Base-by-base conservation (phyloP, 2,888 invertebrate species). In the Scaptodrosophila latifasciaeformis region DNA sequence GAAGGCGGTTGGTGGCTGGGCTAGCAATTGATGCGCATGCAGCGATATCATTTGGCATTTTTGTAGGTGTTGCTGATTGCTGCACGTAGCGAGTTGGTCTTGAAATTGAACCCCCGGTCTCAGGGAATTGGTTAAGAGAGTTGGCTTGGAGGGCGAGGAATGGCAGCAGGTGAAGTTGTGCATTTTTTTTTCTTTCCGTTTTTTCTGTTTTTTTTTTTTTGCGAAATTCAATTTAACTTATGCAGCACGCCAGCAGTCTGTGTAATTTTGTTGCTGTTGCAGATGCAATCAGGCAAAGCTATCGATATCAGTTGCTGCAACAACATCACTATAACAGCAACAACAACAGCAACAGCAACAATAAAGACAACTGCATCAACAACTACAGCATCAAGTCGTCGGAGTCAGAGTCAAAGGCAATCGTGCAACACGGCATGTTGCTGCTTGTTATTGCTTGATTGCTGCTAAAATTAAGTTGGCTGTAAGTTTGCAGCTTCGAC, bases 381-480 rank as follows among this genome's bases (percentile, higher is more conserved):
- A 17, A 15, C 30, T 27, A n/a, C 47, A 46, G 56, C 54, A 34
- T 51, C 54, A 51, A 35, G 12, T n/a, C 13, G 31, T n/a, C n/a
- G 27, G 44, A 29, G n/a, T 13, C 17, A 48, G 78, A 74, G 69
- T 78, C 78, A 78, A 72, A 72, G 80, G 80, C 72, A 72, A 72
- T 72, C 80, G 80, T 80, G 78, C 80, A 80, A 80, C 72, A 72
- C 77, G 72, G 72, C 80, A 72, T 72, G 72, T 74, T 75, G 81
- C 65, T 67, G 81, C 74, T 75, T 75, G 75, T 75, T 75, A 80
- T 75, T 81, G 75, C 75, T 75, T 75, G 75, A 75, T 75, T 75
- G 75, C 75, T 67, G 81, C 75, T 81, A 75, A 75, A 72, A 72
- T 72, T 72, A 72, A 72, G 72, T 72, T 72, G 72, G 69, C 65